Evolutionary conservation across 2,888 invertebrate species (phyloP).

Genomic region (Erebia aethiops): DNA sequence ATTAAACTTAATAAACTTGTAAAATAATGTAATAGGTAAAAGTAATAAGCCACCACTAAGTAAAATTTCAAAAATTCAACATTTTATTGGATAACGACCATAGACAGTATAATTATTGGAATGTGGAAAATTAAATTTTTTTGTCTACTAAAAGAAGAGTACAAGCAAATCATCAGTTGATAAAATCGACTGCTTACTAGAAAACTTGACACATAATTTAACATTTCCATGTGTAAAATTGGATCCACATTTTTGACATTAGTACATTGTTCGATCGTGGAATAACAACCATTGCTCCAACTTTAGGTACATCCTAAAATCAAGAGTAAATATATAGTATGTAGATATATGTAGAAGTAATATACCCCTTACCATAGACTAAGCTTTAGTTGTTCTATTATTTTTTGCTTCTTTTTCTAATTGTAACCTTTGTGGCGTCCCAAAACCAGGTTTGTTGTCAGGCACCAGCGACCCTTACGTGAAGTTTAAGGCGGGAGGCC

Average conservation of each 20-base stretch:
- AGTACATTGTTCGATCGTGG: not conserved
- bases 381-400: conserved; percentile 42
- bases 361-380: conserved; percentile 29
- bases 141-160: too few species aligned
- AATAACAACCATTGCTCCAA: not conserved
- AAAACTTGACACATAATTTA: not conserved
- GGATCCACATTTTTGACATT: not conserved
- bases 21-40: too few species aligned
- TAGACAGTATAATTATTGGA: too few species aligned
- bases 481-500: conserved; percentile 95
- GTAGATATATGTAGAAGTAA: conserved; percentile 10
- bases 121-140: too few species aligned
- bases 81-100: too few species aligned
- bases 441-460: conserved; percentile 83
- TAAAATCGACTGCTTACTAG: too few species aligned
- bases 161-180: too few species aligned
- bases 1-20: too few species aligned
- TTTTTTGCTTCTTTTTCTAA: conserved; percentile 73
- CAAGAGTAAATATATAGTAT: conserved; percentile 2
- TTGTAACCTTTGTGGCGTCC: conserved; percentile 65
- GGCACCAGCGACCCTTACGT: conserved; percentile 99
- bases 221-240: not conserved
- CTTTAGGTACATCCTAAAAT: not conserved
- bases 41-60: too few species aligned
- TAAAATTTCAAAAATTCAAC: too few species aligned